Base-by-base conservation (phyloP, 2,888 invertebrate species). In the Diarsia dahlii region DNA sequence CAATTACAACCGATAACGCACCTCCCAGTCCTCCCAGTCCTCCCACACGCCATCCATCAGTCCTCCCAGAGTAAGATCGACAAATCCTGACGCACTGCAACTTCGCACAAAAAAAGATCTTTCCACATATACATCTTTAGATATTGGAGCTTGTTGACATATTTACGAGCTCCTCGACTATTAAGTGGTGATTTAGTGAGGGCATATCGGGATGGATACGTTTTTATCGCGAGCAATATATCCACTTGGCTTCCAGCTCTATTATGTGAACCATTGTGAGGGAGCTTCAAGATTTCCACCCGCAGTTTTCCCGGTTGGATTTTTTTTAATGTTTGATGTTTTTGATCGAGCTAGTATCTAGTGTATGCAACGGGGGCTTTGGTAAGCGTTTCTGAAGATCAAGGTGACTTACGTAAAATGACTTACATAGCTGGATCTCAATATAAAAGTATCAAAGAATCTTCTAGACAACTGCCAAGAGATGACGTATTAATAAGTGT, bases 181-280 rank as follows among this genome's bases (percentile, higher is more conserved):
- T 95, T 95, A 95, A 95, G 95, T 95, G 94, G 95, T 96, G 96
- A 96, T 96, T 96, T 96, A 96, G 91, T 94, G 94, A 89, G 91
- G 92, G 94, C 95, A 95, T 95, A 96, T 95, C 96, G 92, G 94
- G 96, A 96, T 96, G 96, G 96, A 96, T 96, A 94, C 96, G 95
- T 96, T 96, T 96, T 96, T 96, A 96, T 96, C 96, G 96, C 88
- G 87, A 89, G 89, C 95, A 91, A 95, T 95, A 95, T 95, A 96
- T 95, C 95, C 95, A 94, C 89, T 90, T 88, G 92, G 93, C 92
- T 94, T 92, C 90, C 87, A 88, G 93, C 92, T 95, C 93, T 93
- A 95, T 95, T 95, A 95, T 94, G 92, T 92, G 91, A 88, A 87
- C 91, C 92, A 92, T 93, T 94, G 93, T 92, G 88, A 85, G 88